Evolutionary conservation across 2,888 invertebrate genomes (phyloP), one percentile per base, ranked within the genome.

Genomic region (Campoplex nolae): DNA sequence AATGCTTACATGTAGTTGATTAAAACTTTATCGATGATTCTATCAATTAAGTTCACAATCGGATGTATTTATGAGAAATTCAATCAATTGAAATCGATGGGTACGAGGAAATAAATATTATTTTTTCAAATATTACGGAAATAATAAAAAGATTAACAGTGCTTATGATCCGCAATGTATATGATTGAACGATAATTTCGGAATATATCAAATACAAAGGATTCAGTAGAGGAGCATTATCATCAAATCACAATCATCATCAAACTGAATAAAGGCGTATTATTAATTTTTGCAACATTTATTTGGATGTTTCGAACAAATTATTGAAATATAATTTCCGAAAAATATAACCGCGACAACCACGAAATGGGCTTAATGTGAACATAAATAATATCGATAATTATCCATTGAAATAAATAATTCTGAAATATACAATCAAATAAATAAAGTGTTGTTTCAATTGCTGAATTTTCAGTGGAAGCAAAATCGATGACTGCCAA

Each of bases 381-480:
- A 18, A 16, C 51, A 18, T 3, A 4, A 3, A 51, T 51, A 51
- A 51, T 2, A 16, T 18, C 51, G n/a, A 11, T 68, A 6, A 35
- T 9, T 42, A 38, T 42, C 2, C 18, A 18, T 68, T 68, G 42
- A 8, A 38, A 38, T 6, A 38, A 38, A 6, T 11, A 11, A 23
- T 23, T 23, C 45, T 45, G 13, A 42, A 68, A 23, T 23, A 6
- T 23, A 38, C n/a, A 8, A n/a, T 38, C 18, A 1, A 38, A 2
- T n/a, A n/a, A 35, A 32, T 28, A 9, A 16, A 62, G 11, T 38
- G 32, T n/a, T 73, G 9, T 54, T 73, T 54, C 11, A n/a, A 3
- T 23, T 54, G 9, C 9, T 48, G n/a, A n/a, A 67, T 67, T 71
- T 71, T 18, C 42, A 71, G 70, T 32, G 32, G 23, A 68, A 23